Conservation (phyloP, 35 echinoderm and acorn worm species). For the Ophiothrix spiculata region DNA sequence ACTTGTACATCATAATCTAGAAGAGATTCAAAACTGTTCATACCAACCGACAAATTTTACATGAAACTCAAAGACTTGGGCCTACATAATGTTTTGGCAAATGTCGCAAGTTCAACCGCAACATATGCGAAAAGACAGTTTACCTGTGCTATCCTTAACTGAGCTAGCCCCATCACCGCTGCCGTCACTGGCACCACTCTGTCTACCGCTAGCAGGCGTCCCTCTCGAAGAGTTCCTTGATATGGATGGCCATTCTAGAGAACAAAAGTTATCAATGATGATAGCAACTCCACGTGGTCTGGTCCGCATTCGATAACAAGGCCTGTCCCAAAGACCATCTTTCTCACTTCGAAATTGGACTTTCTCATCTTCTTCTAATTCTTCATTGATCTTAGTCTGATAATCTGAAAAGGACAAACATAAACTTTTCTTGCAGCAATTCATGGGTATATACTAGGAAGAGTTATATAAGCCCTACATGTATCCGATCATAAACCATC, state of each 20-base stretch:
- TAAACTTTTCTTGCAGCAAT: no score
- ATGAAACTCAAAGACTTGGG: no score
- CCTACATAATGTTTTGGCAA: no score
- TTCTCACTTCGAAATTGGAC: conserved; percentile 60
- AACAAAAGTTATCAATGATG: conserved; percentile 87
- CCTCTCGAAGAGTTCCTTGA: neutral
- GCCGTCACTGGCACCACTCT: neutral
- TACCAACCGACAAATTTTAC: no score
- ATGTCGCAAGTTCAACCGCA: no score
- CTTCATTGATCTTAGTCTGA: conserved; percentile 42
- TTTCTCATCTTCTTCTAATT: conserved; percentile 26
- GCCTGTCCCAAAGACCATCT: conserved; percentile 25
- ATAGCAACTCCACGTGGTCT: conserved; percentile 81
- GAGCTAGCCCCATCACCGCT: conserved; percentile 12
- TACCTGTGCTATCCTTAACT: conserved; percentile 15
- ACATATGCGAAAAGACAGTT: no score
- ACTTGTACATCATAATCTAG: no score
- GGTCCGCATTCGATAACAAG: conserved; percentile 77
- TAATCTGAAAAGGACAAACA: conserved; percentile 28
- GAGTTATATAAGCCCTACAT: no score
- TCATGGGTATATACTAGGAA: no score
- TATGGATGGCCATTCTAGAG: conserved; percentile 3
- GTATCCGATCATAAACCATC: no score
- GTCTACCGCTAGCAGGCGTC: neutral
- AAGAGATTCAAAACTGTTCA: no score